Percentiles rank a stretch among this genome's conserved stretches.
phyloP scores from a whole-genome alignment of 2,113 vertebrate species.

The Salvelinus alpinus region DNA sequence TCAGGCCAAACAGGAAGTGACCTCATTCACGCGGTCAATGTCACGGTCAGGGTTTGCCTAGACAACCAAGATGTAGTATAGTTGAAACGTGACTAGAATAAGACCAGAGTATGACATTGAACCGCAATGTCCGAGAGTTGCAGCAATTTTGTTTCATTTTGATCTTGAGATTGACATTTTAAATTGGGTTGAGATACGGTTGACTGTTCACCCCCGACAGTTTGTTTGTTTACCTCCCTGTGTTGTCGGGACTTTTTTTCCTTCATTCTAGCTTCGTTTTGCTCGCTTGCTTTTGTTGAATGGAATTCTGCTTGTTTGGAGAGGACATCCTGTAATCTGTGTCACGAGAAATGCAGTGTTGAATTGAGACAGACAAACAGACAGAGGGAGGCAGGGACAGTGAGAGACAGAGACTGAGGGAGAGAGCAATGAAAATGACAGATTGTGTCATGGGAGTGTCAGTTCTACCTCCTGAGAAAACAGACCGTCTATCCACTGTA shows the following conservation, averaged over 20 bases:
- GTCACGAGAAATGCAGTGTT: constrained; percentile 60
- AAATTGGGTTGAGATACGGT: not conserved
- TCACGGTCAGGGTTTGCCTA: not conserved
- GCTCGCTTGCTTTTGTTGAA: constrained; percentile 26
- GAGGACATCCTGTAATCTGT: constrained; percentile 66
- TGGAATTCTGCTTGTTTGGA: constrained; percentile 57
- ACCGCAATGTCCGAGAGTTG: not conserved
- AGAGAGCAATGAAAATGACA: constrained; percentile 29
- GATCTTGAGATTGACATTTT: not conserved
- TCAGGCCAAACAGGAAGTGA: constrained; percentile 4
- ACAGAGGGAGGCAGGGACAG: not conserved
- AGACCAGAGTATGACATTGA: no score
- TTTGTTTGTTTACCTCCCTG: constrained; percentile 3
- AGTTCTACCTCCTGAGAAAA: not conserved
- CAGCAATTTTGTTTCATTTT: not conserved
- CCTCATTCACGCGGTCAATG: not conserved
- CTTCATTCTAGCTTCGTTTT: constrained; percentile 19
- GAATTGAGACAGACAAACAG: constrained; percentile 38
- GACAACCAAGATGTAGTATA: not conserved
- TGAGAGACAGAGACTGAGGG: not conserved
- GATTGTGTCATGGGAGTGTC: constrained; percentile 29
- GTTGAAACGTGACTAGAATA: not conserved
- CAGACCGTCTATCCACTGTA: constrained; percentile 20
- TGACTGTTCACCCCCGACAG: not conserved
- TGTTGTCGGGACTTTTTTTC: constrained; percentile 4